These are phyloP conservation scores for Paralichthys olivaceus DNA, from an alignment of 2,113 vertebrate species.

Conservation along the genomic window DNA sequence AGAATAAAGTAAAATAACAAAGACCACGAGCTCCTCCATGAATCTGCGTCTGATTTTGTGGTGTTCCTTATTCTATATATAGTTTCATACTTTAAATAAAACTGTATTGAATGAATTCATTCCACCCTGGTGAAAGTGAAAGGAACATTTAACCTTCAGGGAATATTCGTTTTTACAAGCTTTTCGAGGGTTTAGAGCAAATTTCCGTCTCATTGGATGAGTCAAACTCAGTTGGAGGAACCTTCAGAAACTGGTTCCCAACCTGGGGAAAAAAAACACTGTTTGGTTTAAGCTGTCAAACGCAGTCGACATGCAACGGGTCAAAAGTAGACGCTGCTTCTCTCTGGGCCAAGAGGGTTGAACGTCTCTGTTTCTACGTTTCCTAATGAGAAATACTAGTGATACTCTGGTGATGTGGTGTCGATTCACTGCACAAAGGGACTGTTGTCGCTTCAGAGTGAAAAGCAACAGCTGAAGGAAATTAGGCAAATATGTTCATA, in stretches of 20 bases:
- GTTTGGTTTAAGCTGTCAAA: constrained; percentile 17
- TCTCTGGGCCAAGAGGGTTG: neutral
- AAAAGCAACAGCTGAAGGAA: constrained; percentile 8
- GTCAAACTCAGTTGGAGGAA: neutral
- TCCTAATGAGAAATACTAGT: neutral
- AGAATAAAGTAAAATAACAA: neutral
- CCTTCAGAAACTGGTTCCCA: neutral
- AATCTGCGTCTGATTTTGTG: neutral
- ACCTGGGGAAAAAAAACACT: neutral
- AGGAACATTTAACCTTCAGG: neutral
- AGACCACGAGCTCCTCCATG: neutral
- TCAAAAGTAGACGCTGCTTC: neutral
- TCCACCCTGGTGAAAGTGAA: neutral
- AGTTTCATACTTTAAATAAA: neutral
- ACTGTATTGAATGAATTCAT: neutral
- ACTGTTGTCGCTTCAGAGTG: neutral
- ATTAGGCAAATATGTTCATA: constrained; percentile 10
- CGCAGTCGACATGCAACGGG: neutral
- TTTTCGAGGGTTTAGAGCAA: neutral
- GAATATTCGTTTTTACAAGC: neutral
- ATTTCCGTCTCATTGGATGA: constrained; percentile 3
- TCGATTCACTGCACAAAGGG: neutral
- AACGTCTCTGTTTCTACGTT: neutral
- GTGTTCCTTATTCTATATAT: neutral
- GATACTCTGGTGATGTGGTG: neutral